Base-by-base conservation (phyloP, 2,113 vertebrate genomes). In the Platycercus adscitus region DNA sequence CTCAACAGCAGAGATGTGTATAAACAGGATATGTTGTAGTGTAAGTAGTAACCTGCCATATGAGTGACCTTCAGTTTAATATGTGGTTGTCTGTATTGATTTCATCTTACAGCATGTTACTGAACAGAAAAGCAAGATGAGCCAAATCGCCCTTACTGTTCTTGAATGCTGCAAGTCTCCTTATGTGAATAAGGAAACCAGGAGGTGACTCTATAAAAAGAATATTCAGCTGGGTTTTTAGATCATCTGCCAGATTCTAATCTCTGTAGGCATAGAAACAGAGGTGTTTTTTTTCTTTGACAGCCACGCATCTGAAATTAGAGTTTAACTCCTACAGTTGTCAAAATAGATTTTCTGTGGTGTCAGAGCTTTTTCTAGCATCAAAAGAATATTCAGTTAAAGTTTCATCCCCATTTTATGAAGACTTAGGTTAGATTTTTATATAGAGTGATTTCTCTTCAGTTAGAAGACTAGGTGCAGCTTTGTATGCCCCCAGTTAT, bases 341-440 rank as follows among this genome's bases (percentile, higher is more conserved):
- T 97, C 95, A 96, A 96, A 96, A 96, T 90, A 95, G 93, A 96
- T 96, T 96, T 96, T 97, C 95, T 86, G 82, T 95, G 86, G 95
- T 96, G 94, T 94, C 93, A 92, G 90, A 95, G 92, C 69, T 86
- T 94, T 95, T 95, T 93, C 88, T 71, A 52, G 60, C 90, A 91
- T 95, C 85, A 94, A 86, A 95, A 93, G 95, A 85, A 78, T 93
- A 88, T 88, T 96, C 82, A 56, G 66, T 75, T 95, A 84, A 91
- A 77, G 71, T 86, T 94, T 81, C 71, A 83, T 70, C 41, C 49
- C 28, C 93, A 60, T 71, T 28, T 95, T 78, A 88, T 29, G 86
- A 95, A 85, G 88, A 50, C 77, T 88, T 73, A 58, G 31, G 81
- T 77, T 91, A 82, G 85, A 44, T 77, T 88, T 82, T 81, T 73